phyloP scores from a whole-genome alignment of 2,888 invertebrate genomes.

The Prostheceraeus crozeri region DNA sequence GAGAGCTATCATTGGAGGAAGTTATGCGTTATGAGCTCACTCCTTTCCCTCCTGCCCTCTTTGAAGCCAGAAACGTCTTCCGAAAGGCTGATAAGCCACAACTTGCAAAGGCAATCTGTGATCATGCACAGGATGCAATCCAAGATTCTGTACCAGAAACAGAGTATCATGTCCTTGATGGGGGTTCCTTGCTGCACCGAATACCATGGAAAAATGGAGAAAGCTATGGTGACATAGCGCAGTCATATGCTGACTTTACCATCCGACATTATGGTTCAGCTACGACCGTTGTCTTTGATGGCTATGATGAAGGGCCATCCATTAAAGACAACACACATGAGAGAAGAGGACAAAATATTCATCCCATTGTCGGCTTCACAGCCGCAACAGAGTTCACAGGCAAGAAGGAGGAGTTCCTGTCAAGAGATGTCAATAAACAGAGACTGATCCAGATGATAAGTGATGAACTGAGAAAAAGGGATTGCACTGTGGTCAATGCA shows the following conservation, averaged over 20 bases:
- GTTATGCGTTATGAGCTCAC: constrained; percentile 21
- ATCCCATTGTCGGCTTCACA: constrained; percentile 34
- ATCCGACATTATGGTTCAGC: constrained; percentile 35
- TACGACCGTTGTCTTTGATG: constrained; percentile 39
- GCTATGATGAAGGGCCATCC: constrained; percentile 35
- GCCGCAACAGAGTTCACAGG: constrained; percentile 34
- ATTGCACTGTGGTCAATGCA: constrained; percentile 35
- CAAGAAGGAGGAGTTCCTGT: constrained; percentile 40
- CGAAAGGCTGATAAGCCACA: too few species aligned
- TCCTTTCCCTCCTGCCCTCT: constrained; percentile 35
- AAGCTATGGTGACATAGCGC: constrained; percentile 37
- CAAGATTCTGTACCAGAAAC: constrained; percentile 15
- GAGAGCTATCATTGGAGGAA: constrained; percentile 25
- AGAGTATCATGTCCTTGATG: constrained; percentile 40
- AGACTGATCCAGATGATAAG: constrained; percentile 36
- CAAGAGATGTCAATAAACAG: constrained; percentile 37
- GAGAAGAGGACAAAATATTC: constrained; percentile 19
- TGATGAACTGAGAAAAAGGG: constrained; percentile 29
- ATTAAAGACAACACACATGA: constrained; percentile 38
- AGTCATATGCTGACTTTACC: constrained; percentile 31
- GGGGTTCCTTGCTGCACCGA: constrained; percentile 39
- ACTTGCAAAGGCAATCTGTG: too few species aligned
- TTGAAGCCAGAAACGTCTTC: constrained; percentile 34
- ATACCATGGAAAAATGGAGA: constrained; percentile 39
- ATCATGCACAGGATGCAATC: too few species aligned